Evolutionary conservation across 2,113 vertebrate genomes (phyloP), one percentile per base, ranked within the genome.

Genomic region (Oryzias celebensis): DNA sequence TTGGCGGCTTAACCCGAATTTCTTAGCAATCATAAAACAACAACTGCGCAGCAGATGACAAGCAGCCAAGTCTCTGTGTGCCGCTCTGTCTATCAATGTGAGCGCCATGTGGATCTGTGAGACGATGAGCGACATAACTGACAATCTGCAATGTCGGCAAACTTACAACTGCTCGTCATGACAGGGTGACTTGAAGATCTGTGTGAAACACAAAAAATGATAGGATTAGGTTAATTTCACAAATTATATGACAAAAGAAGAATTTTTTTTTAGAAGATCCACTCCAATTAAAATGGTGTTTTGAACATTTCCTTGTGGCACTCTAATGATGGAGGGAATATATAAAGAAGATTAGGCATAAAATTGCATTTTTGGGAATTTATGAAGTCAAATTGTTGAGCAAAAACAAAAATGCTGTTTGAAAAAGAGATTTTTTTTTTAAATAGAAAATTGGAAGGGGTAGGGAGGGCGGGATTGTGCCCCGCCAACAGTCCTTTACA

Each of bases 141-240:
- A 3, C 24, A 0, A 1, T 44, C 54, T 41, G 47, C 2, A 63
- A 18, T 18, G 36, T 43, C 6, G n/a, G 16, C 23, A 50, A 24
- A 91, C 91, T 88, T 75, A 93, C 92, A 93, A 48, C 92, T 93
- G 81, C 89, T 91, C 15, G 84, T 83, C 6, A 83, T 78, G 4
- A 84, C 59, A 1, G 65, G 88, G 16, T 88, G 83, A 26, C 59
- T 83, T 1, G 91, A 93, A 1, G 89, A 91, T 74, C 92, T 93
- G 83, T 4, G 77, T 84, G 66, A 60, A 7, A 64, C 41, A 55
- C 14, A 14, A 47, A 2, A 36, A 0, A 28, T 1, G 0, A 42
- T 23, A 7, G 10, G 18, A 14, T 15, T 16, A 24, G 10, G 10
- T 7, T 23, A 13, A 24, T 10, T 20, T 22, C 18, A 15, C 3